phyloP scores from a whole-genome alignment of 2,797 vertebrate species.

The Ataeniobius toweri region DNA sequence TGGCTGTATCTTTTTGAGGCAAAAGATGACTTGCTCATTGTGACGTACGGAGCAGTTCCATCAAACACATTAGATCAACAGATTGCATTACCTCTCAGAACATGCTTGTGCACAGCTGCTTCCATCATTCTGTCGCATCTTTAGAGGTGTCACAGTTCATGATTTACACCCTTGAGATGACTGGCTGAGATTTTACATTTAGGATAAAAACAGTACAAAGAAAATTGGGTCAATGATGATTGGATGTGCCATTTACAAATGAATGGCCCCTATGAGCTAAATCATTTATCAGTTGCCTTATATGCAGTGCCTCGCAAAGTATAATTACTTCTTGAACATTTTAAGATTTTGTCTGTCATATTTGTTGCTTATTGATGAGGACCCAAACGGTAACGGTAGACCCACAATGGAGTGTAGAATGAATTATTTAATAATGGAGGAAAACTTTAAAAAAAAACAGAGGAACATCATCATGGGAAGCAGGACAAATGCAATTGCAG shows the following conservation, averaged over 20 bases:
- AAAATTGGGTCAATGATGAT: not conserved
- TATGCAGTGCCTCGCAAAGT: not conserved
- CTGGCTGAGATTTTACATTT: not conserved
- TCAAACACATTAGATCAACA: conserved; percentile 57
- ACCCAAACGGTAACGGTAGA: too few species aligned
- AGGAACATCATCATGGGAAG: not conserved
- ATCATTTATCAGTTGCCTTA: not conserved
- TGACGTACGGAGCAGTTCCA: conserved; percentile 49
- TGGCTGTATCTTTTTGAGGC: conserved; percentile 35
- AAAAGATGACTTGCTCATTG: conserved; percentile 48
- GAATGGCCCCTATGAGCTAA: not conserved
- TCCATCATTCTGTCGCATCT: conserved; percentile 27
- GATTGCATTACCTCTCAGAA: conserved; percentile 54
- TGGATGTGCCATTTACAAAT: not conserved
- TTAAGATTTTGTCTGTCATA: too few species aligned
- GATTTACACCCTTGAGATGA: conserved; percentile 20
- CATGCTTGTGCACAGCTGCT: conserved; percentile 58
- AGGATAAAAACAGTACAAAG: not conserved
- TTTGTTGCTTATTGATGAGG: too few species aligned
- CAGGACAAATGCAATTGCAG: not conserved
- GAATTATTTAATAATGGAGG: not conserved
- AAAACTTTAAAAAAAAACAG: not conserved
- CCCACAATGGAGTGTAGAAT: too few species aligned
- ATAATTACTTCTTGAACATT: too few species aligned
- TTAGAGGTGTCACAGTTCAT: conserved; percentile 18